Percentiles rank a stretch among this genome's conserved stretches.
These are phyloP conservation scores for Xanthorhoe spadicearia DNA, from an alignment of 2,888 invertebrate species.

Conservation along the genomic window DNA sequence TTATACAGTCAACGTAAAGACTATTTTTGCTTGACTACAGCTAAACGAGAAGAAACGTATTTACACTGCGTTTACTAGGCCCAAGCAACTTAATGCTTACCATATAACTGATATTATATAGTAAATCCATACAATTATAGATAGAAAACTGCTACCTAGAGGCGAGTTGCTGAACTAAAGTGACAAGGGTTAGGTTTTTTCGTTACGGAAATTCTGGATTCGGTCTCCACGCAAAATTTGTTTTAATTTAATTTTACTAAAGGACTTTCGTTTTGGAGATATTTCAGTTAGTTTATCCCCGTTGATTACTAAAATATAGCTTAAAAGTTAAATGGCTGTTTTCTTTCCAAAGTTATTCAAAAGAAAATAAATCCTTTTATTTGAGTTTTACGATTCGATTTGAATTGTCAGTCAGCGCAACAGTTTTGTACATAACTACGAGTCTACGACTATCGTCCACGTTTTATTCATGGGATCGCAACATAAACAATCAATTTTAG, in stretches of 20 bases:
- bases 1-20: constrained; percentile 23
- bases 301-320: not conserved
- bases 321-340: not conserved
- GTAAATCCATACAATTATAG: too few relatives aligned
- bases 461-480: constrained; percentile 21
- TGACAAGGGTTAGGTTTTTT: too few relatives aligned
- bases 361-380: not conserved
- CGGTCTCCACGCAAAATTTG: too few relatives aligned
- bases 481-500: constrained; percentile 35
- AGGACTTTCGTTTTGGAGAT: too few relatives aligned
- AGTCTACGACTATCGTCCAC: constrained; percentile 3
- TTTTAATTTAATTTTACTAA: too few relatives aligned
- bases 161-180: too few relatives aligned
- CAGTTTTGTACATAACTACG: not conserved
- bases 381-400: not conserved
- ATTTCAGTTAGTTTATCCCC: not conserved
- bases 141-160: too few relatives aligned
- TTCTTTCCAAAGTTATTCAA: not conserved
- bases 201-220: too few relatives aligned
- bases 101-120: too few relatives aligned
- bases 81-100: too few relatives aligned
- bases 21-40: not conserved
- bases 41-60: too few relatives aligned
- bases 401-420: not conserved
- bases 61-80: too few relatives aligned